A percentile compares a stretch with the other conserved stretches of the same genome.
These are phyloP conservation scores for Actias luna DNA, from an alignment of 2,888 invertebrate genomes.

Conservation along the genomic window DNA sequence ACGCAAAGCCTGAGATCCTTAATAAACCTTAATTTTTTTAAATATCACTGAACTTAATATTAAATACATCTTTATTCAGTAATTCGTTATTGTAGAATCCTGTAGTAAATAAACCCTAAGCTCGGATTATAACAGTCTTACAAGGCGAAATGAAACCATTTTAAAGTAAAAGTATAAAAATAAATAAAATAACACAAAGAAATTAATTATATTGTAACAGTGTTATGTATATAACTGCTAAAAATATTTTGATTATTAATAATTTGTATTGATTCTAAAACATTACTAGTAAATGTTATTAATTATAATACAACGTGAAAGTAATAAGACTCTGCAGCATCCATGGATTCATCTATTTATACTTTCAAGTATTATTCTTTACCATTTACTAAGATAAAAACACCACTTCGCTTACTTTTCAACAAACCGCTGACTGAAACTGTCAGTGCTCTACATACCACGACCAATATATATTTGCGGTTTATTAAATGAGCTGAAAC, in stretches of 20 bases:
- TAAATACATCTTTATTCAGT: background rate
- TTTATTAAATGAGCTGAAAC: conserved; percentile 8
- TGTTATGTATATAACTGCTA: background rate
- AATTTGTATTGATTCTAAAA: background rate
- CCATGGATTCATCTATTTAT: conserved; percentile 23
- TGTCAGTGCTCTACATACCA: conserved; percentile 44
- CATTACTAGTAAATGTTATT: background rate
- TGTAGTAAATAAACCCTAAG: background rate
- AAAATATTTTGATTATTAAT: background rate
- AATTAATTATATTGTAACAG: background rate
- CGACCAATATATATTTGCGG: conserved; percentile 32
- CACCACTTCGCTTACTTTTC: conserved; percentile 39
- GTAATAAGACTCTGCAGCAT: background rate
- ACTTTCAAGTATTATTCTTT: conserved; percentile 30
- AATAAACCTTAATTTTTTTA: background rate
- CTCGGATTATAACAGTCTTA: background rate
- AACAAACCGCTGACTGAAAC: conserved; percentile 50
- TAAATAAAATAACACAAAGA: background rate
- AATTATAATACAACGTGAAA: background rate
- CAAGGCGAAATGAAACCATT: background rate
- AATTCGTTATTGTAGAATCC: background rate
- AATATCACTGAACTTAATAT: background rate
- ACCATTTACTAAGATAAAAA: conserved; percentile 39
- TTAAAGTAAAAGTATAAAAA: background rate
- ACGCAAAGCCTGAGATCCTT: too few relatives aligned